Percentiles rank a stretch among this genome's conserved stretches.
phyloP scores from a whole-genome alignment of 2,797 vertebrate genomes.

The Eulemur coronatus region DNA sequence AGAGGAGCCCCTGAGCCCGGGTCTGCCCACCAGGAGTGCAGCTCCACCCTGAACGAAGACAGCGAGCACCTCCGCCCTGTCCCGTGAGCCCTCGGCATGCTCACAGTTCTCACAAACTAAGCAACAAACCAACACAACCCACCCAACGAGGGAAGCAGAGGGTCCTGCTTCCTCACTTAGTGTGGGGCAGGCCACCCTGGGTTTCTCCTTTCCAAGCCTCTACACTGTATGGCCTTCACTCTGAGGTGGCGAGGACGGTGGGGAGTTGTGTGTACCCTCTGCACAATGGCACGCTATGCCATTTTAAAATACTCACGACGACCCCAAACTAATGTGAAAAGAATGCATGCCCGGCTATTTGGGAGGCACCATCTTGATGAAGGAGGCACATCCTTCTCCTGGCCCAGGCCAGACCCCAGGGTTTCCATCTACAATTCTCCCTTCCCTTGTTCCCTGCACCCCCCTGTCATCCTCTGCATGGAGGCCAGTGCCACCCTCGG shows the following conservation, averaged over 20 bases:
- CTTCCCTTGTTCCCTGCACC: not conserved
- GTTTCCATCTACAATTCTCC: too few species aligned
- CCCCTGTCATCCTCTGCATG: not conserved
- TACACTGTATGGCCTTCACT: accelerated
- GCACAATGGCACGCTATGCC: too few species aligned
- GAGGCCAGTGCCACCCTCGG: not conserved
- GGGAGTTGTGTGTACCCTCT: not conserved
- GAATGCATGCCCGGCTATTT: not conserved
- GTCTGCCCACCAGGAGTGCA: not conserved
- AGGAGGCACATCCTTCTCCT: not conserved
- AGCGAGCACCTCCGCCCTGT: not conserved
- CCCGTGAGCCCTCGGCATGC: too few species aligned
- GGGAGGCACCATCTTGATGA: not conserved
- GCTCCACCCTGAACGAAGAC: not conserved
- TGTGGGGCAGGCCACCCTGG: not conserved
- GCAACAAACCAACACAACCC: not conserved
- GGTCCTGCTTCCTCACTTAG: not conserved
- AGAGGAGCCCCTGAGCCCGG: not conserved
- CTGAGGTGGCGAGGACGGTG: accelerated
- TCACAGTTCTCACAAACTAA: not conserved
- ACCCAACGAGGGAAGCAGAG: not conserved
- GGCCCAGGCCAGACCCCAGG: not conserved
- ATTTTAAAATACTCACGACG: not conserved
- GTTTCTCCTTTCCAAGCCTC: not conserved
- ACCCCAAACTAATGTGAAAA: not conserved